Conservation (phyloP, 2,113 vertebrate species). For the Thunnus thynnus region DNA sequence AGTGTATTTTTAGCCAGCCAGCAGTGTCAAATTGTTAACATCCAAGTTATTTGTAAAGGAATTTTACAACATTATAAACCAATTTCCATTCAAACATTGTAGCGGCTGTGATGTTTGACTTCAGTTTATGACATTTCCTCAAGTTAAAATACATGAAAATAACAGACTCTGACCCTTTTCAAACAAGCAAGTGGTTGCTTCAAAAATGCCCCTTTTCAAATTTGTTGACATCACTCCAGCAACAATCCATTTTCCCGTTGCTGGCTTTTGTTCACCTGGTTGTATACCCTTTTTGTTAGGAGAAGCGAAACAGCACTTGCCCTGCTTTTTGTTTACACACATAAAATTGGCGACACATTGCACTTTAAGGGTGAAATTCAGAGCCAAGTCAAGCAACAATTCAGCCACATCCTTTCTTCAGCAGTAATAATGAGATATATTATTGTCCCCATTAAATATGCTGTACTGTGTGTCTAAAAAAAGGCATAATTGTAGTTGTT, state of each 20-base stretch:
- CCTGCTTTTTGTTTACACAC: constrained; percentile 62
- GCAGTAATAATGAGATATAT: constrained; percentile 60
- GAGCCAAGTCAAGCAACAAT: constrained; percentile 64
- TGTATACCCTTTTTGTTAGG: constrained; percentile 62
- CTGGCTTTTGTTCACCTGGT: constrained; percentile 69
- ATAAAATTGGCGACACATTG: constrained; percentile 65
- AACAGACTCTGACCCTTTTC: background rate
- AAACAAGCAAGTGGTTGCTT: background rate
- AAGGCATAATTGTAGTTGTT: constrained; percentile 83
- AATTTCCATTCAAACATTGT: background rate
- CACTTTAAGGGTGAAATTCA: constrained; percentile 56
- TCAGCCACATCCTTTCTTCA: constrained; percentile 64
- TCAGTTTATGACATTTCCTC: background rate
- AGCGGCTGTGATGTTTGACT: background rate
- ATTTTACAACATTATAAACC: background rate
- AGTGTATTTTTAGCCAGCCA: background rate
- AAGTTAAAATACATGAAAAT: constrained; percentile 16
- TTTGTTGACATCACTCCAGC: constrained; percentile 14
- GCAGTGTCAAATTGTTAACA: background rate
- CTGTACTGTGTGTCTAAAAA: constrained; percentile 61
- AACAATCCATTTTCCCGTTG: constrained; percentile 41
- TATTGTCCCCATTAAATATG: constrained; percentile 74
- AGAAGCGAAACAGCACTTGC: constrained; percentile 53
- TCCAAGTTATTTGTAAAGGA: background rate
- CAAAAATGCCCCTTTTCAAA: constrained; percentile 60